Percentiles rank a stretch among this genome's conserved stretches.
These are phyloP conservation scores for Petrocephalus schoutedeni DNA, from an alignment of 2,797 vertebrate genomes.

Conservation along the genomic window DNA sequence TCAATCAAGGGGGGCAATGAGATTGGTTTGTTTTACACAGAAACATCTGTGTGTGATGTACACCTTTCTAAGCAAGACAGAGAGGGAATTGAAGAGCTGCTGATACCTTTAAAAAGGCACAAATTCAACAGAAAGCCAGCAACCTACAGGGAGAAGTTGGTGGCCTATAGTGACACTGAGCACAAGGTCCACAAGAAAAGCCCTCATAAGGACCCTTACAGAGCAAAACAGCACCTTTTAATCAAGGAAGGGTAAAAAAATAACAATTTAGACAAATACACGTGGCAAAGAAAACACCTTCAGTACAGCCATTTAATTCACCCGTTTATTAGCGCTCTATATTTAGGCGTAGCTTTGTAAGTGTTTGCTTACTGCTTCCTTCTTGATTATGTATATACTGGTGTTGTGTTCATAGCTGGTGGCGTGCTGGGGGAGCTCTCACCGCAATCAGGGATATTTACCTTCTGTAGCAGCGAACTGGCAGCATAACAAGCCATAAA, in stretches of 20 bases:
- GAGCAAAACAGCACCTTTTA: not conserved
- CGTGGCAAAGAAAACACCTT: not conserved
- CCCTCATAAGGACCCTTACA: not conserved
- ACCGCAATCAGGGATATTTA: not conserved
- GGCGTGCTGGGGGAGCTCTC: not conserved
- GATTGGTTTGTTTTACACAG: not conserved
- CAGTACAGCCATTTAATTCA: not conserved
- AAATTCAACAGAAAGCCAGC: not conserved
- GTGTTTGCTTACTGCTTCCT: not conserved
- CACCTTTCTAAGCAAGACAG: not conserved
- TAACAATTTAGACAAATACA: not conserved
- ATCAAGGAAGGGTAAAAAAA: no score
- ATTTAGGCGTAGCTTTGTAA: not conserved
- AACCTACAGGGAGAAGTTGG: not conserved
- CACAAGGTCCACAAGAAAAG: not conserved
- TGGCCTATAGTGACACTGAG: not conserved
- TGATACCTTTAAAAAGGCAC: not conserved
- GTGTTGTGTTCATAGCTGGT: not conserved
- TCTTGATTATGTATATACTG: not conserved
- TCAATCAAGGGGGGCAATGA: not conserved
- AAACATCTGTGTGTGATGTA: not conserved
- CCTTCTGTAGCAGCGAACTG: not conserved
- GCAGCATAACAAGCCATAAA: not conserved
- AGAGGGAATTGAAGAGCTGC: not conserved
- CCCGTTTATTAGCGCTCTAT: not conserved